Percentiles rank a stretch among this genome's conserved stretches.
phyloP scores from a whole-genome alignment of 2,888 invertebrate species.

The Drosophila borborema region DNA sequence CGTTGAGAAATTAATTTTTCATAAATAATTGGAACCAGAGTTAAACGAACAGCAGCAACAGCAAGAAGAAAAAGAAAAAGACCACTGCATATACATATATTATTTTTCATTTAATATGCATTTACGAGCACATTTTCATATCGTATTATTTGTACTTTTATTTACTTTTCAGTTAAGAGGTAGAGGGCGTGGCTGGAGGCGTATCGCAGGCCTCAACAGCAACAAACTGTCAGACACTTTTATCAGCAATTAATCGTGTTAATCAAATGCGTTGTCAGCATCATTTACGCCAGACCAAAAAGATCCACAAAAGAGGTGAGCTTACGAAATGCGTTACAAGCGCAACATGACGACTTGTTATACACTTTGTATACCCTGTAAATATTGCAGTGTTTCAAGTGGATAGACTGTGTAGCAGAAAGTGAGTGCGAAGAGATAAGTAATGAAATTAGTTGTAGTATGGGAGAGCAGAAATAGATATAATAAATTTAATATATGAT shows the following conservation, averaged over 20 bases:
- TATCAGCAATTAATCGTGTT: conserved; percentile 84
- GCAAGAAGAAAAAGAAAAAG: neutral
- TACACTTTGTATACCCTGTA: conserved; percentile 50
- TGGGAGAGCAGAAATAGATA: neutral
- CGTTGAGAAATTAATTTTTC: conserved; percentile 73
- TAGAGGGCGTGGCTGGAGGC: neutral
- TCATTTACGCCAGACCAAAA: conserved; percentile 74
- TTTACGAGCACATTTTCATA: conserved; percentile 18
- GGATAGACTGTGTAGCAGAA: neutral
- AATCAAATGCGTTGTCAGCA: conserved; percentile 84
- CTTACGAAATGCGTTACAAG: conserved; percentile 73
- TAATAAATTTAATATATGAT: no score
- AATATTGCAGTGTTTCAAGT: neutral
- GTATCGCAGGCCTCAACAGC: conserved; percentile 27
- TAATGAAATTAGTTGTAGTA: neutral
- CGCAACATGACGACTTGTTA: conserved; percentile 48
- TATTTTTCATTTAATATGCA: conserved; percentile 48
- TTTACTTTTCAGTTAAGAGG: conserved; percentile 27
- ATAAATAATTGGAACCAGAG: conserved; percentile 72
- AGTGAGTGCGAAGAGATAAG: neutral
- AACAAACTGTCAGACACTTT: conserved; percentile 75
- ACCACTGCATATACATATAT: conserved; percentile 21
- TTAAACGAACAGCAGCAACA: neutral
- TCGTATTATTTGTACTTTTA: neutral
- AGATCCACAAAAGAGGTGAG: conserved; percentile 34